Base-by-base conservation (phyloP, 2,797 vertebrate genomes). In the Sphenopsis melanotis region DNA sequence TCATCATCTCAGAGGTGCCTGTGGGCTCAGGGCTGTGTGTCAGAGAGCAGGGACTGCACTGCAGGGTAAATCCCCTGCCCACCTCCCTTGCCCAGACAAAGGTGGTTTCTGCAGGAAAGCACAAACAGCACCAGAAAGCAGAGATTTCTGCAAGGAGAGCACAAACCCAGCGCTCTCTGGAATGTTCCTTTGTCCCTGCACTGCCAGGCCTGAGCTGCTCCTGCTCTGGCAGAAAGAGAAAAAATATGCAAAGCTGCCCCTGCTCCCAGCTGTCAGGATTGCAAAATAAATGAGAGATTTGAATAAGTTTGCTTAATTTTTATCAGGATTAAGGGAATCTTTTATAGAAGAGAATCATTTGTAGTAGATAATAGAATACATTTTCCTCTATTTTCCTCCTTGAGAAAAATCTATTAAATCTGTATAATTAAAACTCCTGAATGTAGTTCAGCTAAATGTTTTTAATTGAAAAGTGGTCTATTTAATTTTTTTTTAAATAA, bases 241-340 rank as follows among this genome's bases (percentile, higher is more conserved):
- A 88, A 89, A 89, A 83, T 53, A 94, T n/a, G 64, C 86, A 95
- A 92, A 94, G 83, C 80, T 80, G 64, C 18, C 57, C 41, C 56
- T 36, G 50, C 21, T 80, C 78, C 78, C 78, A 83, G 91, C 91
- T 80, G 32, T 32, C 68, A 83, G 71, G 41, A 80, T 2, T 80
- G 68, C 71, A 77, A 90, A 95, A 77, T 39, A 83, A 93, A 68
- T 27, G 37, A 47, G 66, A 89, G 78, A 70, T 92, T 50, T 84
- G 68, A 95, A 15, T 90, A 87, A 80, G 71, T 95, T 94, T 89
- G 89, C 68, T 79, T 83, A 77, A 85, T 82, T 90, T 59, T 84
- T 92, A 83, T 57, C 92, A 74, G 60, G 61, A 79, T 71, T 94
- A 87, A 77, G 78, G 64, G 70, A 94, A 79, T 89, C 17, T 5